Base-by-base conservation (phyloP, 2,888 invertebrate species). In the Ectemnius cavifrons region DNA sequence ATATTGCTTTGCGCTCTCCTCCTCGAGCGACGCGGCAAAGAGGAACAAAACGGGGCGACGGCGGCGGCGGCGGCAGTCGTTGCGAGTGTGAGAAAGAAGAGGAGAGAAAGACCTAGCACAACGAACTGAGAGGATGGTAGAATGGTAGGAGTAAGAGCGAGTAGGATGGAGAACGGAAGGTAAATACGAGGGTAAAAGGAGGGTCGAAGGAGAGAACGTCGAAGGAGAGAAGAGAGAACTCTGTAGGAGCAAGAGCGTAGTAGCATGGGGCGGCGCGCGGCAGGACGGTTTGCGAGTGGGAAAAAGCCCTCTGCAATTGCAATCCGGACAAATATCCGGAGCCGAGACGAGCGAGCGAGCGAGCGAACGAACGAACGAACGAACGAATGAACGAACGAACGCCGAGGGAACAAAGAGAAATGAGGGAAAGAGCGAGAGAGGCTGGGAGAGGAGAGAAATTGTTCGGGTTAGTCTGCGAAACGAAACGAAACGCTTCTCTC, bases 261-360 rank as follows among this genome's bases (percentile, higher is more conserved):
- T n/a, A 23, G 23, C 3, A 23, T 23, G 23, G 23, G 23, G 23
- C 23, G 23, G 23, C 23, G 28, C 28, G 37, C 37, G 47, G 69
- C 64, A 23, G 23, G 23, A 23, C 23, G 23, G 23, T 23, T 23
- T 23, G 65, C 81, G 79, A 81, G 81, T 80, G 75, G 85, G 83
- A 83, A 85, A 86, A 86, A 80, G 84, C 77, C 75, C 80, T 71
- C 77, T 83, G 80, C 83, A 83, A 79, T 81, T 83, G 84, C 84
- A 82, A 85, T 84, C 85, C 85, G 87, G 86, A 85, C 84, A 85
- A 85, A 86, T 86, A 87, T 85, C 86, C 87, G 86, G 77, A 82
- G 79, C 77, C 79, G 85, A 84, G 84, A 85, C 81, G 84, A 83
- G 81, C 83, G 84, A 52, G 80, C 78, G 78, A 77, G 78, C 67